Conservation (phyloP, 1,140 invertebrate species). For the Pogonomyrmex californicus region DNA sequence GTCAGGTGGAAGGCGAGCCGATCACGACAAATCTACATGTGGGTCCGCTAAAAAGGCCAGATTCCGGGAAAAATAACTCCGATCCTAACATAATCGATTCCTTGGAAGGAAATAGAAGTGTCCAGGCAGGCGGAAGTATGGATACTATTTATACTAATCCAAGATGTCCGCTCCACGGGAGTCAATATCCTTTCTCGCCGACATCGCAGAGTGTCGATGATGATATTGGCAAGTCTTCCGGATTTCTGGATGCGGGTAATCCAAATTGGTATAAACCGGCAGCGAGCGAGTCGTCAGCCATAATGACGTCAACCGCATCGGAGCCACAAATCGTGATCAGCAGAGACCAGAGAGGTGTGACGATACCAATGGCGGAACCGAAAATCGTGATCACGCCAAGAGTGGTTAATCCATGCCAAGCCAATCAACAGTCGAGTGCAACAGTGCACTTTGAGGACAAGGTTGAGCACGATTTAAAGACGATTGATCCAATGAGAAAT, state of each 20-base stretch:
- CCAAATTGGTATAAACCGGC: conserved; percentile 79
- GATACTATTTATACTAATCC: conserved; percentile 72
- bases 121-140: conserved; percentile 63
- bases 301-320: conserved; percentile 52
- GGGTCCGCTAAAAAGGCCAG: conserved; percentile 79
- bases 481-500: conserved; percentile 2
- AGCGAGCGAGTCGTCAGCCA: conserved; percentile 22
- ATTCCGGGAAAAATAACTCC: conserved; percentile 74
- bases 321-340: conserved; percentile 64
- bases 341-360: conserved; percentile 17
- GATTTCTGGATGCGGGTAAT: conserved; percentile 72
- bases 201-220: conserved; percentile 69
- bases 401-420: conserved; percentile 70
- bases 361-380: conserved; percentile 41
- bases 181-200: conserved; percentile 40
- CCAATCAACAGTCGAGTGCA: conserved; percentile 63
- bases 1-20: conserved; percentile 72
- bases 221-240: conserved; percentile 63
- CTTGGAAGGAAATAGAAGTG: conserved; percentile 68
- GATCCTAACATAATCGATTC: conserved; percentile 80
- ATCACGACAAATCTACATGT: conserved; percentile 84
- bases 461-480: conserved; percentile 51
- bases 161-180: conserved; percentile 78
- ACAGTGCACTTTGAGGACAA: conserved; percentile 21
- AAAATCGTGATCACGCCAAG: conserved; percentile 79